Base-by-base conservation (phyloP, 2,888 invertebrate genomes). In the Brachylomia viminalis region DNA sequence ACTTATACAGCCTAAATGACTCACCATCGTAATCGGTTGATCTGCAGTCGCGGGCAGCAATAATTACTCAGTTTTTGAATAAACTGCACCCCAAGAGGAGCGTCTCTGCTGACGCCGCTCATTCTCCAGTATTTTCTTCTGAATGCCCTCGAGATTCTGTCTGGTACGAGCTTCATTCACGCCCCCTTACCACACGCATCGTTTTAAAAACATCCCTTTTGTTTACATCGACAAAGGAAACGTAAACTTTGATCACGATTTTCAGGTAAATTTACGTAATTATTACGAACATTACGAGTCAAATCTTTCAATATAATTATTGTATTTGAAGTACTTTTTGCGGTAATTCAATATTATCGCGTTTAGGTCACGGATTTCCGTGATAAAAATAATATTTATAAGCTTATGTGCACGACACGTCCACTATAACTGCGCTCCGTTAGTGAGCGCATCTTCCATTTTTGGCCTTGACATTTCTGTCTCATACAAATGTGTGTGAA, bases 21-120 rank as follows among this genome's bases (percentile, higher is more conserved):
- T 97, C 93, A 98, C 98, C 98, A 97, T 89, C 97, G 91, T 88
- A 98, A 96, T 89, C 97, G 97, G 91, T 98, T 98, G 80, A 97
- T 95, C 86, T 97, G 97, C 11, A 97, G 91, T 30, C 97, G 95
- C 8, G 97, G 97, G 87, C 97, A 98, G 72, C 97, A 97, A 87
- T 92, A 96, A 11, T 95, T 94, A 23, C 93, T 96, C 33, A 96
- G 87, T 84, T 93, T 96, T 88, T 98, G 97, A 69, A 98, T 88
- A 49, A 96, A 90, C 86, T 96, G 95, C 17, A 98, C 93, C n/a
- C 98, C 98, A 80, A 97, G 91, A 23, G 98, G 98, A 68, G 97
- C 96, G 78, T 97, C 97, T 83, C 94, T 95, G 74, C 95, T 95
- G 45, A 95, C 95, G 30, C 96, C 96, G 85, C 95, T 97, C 97